phyloP scores from a whole-genome alignment of 2,797 vertebrate species.

The Macropodus opercularis region DNA sequence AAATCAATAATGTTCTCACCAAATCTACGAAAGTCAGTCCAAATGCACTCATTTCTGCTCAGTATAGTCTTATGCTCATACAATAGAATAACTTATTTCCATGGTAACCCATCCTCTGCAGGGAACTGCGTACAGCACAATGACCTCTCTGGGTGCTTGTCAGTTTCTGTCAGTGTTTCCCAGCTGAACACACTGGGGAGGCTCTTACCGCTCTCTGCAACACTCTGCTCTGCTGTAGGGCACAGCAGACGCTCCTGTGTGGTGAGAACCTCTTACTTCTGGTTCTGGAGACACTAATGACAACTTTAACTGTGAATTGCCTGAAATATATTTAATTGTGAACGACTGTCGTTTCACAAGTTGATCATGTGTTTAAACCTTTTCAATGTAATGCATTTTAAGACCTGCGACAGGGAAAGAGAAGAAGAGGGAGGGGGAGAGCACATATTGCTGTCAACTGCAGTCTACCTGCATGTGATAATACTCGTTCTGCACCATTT shows the following conservation, averaged over 20 bases:
- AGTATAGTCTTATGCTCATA: conserved; percentile 4
- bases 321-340: conserved; percentile 27
- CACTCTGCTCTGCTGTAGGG: conserved; percentile 12
- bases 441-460: conserved; percentile 9
- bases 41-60: background rate
- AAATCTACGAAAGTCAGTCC: background rate
- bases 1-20: background rate
- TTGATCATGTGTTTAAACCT: background rate
- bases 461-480: background rate
- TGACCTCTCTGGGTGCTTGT: conserved; percentile 67
- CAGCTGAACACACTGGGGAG: conserved; percentile 45
- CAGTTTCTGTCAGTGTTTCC: conserved; percentile 67
- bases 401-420: background rate
- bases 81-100: conserved; percentile 55
- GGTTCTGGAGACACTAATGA: conserved; percentile 27
- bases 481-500: conserved; percentile 5
- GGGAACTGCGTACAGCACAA: conserved; percentile 48
- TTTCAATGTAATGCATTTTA: background rate
- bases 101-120: conserved; percentile 66
- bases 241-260: conserved; percentile 17
- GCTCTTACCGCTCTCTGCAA: conserved; percentile 42
- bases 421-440: background rate
- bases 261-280: conserved; percentile 6
- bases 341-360: conserved; percentile 14
- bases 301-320: conserved; percentile 5